Conservation (phyloP, 53 echinoderm and acorn worm genomes). For the Antedon mediterranea region DNA sequence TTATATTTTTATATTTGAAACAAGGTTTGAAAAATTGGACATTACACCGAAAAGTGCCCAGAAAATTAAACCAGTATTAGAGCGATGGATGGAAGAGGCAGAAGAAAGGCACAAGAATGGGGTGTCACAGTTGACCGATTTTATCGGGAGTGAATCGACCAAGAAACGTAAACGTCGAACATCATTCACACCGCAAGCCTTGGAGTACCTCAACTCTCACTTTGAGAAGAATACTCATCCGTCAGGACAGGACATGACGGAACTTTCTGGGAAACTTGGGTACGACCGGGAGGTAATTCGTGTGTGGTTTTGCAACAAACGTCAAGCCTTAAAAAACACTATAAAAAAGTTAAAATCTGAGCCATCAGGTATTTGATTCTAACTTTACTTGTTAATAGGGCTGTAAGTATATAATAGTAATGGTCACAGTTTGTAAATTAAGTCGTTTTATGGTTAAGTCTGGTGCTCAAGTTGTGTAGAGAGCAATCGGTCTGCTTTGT, state of each 20-base stretch:
- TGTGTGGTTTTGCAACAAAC: conserved; percentile 99
- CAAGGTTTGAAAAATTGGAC: conserved; percentile 97
- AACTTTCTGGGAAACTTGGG: conserved; percentile 76
- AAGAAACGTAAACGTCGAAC: conserved; percentile 99
- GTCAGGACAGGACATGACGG: conserved; percentile 91
- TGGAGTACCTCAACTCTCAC: conserved; percentile 79
- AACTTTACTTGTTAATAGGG: neutral
- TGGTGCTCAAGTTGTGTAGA: neutral
- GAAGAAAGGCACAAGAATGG: conserved; percentile 99
- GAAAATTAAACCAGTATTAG: conserved; percentile 97
- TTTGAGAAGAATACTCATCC: conserved; percentile 99
- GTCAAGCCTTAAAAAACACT: conserved; percentile 95
- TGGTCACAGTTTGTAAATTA: neutral
- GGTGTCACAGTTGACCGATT: conserved; percentile 88
- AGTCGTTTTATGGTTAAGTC: neutral
- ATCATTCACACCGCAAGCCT: conserved; percentile 97
- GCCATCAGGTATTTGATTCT: neutral
- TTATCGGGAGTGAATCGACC: conserved; percentile 91
- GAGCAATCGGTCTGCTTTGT: neutral
- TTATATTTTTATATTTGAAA: neutral
- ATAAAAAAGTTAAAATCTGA: conserved; percentile 94
- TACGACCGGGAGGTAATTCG: conserved; percentile 95
- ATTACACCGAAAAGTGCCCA: conserved; percentile 99
- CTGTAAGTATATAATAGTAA: neutral
- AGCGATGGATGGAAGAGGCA: conserved; percentile 98